Base-by-base conservation (phyloP, 2,113 vertebrate genomes). In the Megatriorchis doriae region DNA sequence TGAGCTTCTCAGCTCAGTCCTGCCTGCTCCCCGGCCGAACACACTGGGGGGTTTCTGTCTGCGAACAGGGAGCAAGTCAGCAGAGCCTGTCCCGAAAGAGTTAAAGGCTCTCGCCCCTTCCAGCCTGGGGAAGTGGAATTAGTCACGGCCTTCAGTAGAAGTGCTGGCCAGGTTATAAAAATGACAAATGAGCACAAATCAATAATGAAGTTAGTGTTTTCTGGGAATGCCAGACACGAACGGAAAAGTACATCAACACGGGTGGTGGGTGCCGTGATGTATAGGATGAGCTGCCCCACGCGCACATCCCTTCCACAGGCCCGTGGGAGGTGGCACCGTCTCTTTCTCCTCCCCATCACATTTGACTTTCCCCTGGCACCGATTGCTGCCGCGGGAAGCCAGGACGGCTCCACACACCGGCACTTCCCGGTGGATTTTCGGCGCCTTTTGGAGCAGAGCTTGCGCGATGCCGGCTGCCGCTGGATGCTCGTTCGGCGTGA, bases 151-250 rank as follows among this genome's bases (percentile, higher is more conserved):
- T 86, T 94, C 94, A 94, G 86, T 23, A 66, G 74, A 75, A 96
- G 95, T 61, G 95, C 96, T 93, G 74, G 93, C 61, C 90, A 92
- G 96, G 95, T 96, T 95, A 91, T 97, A 96, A 96, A 97, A 92
- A 95, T 96, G 96, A 97, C 88, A 95, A 92, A 97, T 0, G 92
- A 95, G 91, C 81, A 56, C 77, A 53, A 90, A 89, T 94, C 95
- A 92, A 78, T 95, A 96, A 90, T 17, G 90, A 93, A 88, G 92
- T 91, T 86, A 47, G 94, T 94, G 97, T 96, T 97, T 93, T 55
- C 90, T 93, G 97, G 95, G 96, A 92, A 96, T 9, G 79, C 77
- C 36, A 36, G 88, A 26, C 72, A 58, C 3, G 3, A 27, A 86
- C 0, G 23, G 94, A 92, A 50, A 59, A 94, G 86, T 1, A 10